phyloP scores from a whole-genome alignment of 2,113 vertebrate species.

The Tretioscincus oriximinensis region DNA sequence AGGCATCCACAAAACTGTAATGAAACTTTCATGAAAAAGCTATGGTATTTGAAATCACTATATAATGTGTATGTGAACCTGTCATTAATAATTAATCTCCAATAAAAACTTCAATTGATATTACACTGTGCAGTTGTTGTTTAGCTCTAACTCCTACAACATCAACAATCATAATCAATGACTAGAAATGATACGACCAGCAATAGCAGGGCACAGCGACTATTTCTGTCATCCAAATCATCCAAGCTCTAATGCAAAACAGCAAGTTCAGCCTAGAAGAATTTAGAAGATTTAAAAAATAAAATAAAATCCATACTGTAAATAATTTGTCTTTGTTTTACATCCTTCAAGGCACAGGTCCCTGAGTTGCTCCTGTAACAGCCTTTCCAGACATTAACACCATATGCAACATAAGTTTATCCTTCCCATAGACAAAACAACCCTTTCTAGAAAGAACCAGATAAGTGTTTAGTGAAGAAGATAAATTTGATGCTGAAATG shows the following conservation, averaged over 20 bases:
- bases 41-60: not conserved
- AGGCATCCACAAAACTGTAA: not conserved
- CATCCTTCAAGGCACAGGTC: not conserved
- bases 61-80: not conserved
- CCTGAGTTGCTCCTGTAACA: conserved; percentile 1
- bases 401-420: conserved; percentile 22
- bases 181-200: too few species aligned
- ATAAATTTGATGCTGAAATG: conserved; percentile 56
- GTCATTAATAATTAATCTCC: not conserved
- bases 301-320: not conserved
- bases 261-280: not conserved
- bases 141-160: too few species aligned
- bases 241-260: not conserved
- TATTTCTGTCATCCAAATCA: too few species aligned
- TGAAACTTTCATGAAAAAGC: not conserved
- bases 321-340: not conserved
- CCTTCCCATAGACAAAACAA: conserved; percentile 26
- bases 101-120: not conserved
- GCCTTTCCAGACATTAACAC: not conserved
- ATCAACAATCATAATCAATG: too few species aligned
- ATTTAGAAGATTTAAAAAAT: not conserved
- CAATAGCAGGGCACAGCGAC: too few species aligned
- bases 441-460: conserved; percentile 42
- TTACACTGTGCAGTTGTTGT: too few species aligned
- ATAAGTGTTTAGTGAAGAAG: conserved; percentile 38